Evolutionary conservation across 2,888 invertebrate species (phyloP).

Genomic region (Drosophila ustulata): DNA sequence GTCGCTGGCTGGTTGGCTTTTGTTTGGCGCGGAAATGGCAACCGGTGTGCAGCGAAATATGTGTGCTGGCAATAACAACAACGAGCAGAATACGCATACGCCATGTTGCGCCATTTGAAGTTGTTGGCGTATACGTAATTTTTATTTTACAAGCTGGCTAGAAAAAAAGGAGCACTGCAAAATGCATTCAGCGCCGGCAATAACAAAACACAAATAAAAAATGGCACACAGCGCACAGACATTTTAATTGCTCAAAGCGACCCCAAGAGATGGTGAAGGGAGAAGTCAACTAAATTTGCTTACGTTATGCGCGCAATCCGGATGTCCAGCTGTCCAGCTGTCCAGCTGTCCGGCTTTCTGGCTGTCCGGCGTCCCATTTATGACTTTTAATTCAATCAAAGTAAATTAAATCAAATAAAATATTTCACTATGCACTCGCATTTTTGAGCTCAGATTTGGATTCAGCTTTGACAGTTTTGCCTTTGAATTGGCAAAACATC

Average conservation of each 20-base stretch:
- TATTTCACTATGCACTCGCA: slow-evolving; percentile 31
- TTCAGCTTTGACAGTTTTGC: slow-evolving; percentile 38
- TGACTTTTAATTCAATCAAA: slow-evolving; percentile 74
- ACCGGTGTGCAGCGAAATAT: slow-evolving; percentile 75
- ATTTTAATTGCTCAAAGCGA: slow-evolving; percentile 74
- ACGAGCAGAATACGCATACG: slow-evolving; percentile 58
- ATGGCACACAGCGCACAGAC: slow-evolving; percentile 55
- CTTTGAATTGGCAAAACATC: slow-evolving; percentile 19
- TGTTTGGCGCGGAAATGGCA: slow-evolving; percentile 72
- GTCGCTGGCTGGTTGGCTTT: slow-evolving; percentile 60
- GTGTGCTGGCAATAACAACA: slow-evolving; percentile 45
- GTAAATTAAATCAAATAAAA: slow-evolving; percentile 57
- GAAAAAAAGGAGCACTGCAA: slow-evolving; percentile 46
- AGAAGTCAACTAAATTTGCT: slow-evolving; percentile 57
- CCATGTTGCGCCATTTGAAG: slow-evolving; percentile 75
- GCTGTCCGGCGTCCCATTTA: slow-evolving; percentile 43
- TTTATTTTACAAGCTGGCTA: slow-evolving; percentile 62
- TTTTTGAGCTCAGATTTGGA: slow-evolving; percentile 30
- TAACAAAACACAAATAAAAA: slow-evolving; percentile 34
- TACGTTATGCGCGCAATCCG: slow-evolving; percentile 31
- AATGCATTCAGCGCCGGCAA: slow-evolving; percentile 54
- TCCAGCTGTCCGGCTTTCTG: no score
- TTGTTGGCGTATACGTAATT: slow-evolving; percentile 75
- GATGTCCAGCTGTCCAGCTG: slow-evolving; percentile 10
- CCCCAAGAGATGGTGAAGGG: slow-evolving; percentile 6